Percentiles rank a stretch among this genome's conserved stretches.
These are phyloP conservation scores for Hormaphis cornu DNA, from an alignment of 1,140 invertebrate genomes.

Conservation along the genomic window DNA sequence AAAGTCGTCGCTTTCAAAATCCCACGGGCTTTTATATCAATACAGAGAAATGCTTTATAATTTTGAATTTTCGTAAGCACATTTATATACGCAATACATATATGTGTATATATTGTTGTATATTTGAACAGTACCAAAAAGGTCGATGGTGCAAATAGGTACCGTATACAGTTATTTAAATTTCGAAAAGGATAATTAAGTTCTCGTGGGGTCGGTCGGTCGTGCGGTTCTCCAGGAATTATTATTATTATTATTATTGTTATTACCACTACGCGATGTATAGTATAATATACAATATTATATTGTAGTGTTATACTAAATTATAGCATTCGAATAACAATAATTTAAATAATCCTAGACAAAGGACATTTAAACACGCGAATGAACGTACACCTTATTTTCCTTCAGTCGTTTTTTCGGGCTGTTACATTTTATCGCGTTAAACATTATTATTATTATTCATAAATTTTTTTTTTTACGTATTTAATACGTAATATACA, in stretches of 20 bases:
- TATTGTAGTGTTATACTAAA: too few relatives aligned
- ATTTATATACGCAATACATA: too few relatives aligned
- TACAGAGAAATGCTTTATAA: slow-evolving; percentile 1
- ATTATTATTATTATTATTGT: too few relatives aligned
- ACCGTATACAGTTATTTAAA: slow-evolving; percentile 14
- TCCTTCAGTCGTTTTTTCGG: background rate
- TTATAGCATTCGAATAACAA: too few relatives aligned
- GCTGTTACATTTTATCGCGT: background rate
- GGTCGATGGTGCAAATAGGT: background rate
- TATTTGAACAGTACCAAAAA: too few relatives aligned
- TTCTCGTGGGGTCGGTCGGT: background rate
- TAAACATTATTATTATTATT: background rate
- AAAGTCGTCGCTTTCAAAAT: too few relatives aligned
- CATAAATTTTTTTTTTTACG: background rate
- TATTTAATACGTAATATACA: background rate
- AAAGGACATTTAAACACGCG: slow-evolving; percentile 17
- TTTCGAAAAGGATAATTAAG: slow-evolving; percentile 28
- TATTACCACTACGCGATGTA: too few relatives aligned
- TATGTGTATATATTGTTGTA: too few relatives aligned
- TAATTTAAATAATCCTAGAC: slow-evolving; percentile 19
- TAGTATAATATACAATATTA: too few relatives aligned
- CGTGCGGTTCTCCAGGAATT: background rate
- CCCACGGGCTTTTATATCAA: background rate
- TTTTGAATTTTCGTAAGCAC: background rate
- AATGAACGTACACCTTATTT: slow-evolving; percentile 10